phyloP scores from a whole-genome alignment of 2,888 invertebrate genomes.

The Neoaliturus tenellus region DNA sequence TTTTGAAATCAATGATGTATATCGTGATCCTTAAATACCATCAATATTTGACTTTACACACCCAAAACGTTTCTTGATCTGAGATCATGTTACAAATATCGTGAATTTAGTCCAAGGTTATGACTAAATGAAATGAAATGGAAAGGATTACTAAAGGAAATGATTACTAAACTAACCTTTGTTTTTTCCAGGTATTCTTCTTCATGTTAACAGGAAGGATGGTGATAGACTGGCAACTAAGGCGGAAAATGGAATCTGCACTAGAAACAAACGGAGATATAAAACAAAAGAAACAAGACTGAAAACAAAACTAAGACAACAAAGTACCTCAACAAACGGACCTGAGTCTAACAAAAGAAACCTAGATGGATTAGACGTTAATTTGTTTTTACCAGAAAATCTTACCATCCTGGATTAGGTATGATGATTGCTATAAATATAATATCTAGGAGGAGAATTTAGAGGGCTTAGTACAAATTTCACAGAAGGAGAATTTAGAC shows the following conservation, averaged over 20 bases:
- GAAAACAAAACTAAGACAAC: constrained; percentile 66
- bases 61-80: too few relatives aligned
- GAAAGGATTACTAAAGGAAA: too few relatives aligned
- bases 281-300: constrained; percentile 74
- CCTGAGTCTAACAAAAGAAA: background rate
- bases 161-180: too few relatives aligned
- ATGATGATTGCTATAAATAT: too few relatives aligned
- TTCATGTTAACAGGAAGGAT: constrained; percentile 94
- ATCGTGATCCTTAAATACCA: too few relatives aligned
- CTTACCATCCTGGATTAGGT: background rate
- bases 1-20: too few relatives aligned
- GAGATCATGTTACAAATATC: too few relatives aligned
- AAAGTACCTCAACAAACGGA: background rate
- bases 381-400: background rate
- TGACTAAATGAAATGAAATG: too few relatives aligned
- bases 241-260: constrained; percentile 72
- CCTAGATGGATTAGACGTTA: background rate
- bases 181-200: constrained; percentile 80
- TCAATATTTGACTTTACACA: too few relatives aligned
- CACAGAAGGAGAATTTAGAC: background rate
- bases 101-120: too few relatives aligned
- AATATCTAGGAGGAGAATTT: background rate
- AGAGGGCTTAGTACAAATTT: background rate
- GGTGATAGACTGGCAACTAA: constrained; percentile 86
- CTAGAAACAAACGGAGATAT: constrained; percentile 73